Evolutionary conservation across 2,113 vertebrate genomes (phyloP).

Genomic region (Polypterus bichir): DNA sequence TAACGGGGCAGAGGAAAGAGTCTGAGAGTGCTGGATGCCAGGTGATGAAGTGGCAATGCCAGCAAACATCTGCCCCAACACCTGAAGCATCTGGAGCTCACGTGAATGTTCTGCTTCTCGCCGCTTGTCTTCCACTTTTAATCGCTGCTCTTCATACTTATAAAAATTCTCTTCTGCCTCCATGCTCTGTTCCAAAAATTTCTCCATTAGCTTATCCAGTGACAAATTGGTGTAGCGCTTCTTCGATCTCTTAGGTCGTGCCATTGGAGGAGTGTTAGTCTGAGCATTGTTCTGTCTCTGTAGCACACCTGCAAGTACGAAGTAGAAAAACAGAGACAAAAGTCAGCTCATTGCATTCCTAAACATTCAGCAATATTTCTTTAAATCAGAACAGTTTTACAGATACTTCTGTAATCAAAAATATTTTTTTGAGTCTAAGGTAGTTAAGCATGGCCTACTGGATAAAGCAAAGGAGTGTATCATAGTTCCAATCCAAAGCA

Average conservation of each 20-base stretch:
- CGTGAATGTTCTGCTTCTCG: slow-evolving; percentile 66
- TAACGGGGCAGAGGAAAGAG: slow-evolving; percentile 33
- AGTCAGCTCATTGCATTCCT: slow-evolving; percentile 18
- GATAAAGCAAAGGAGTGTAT: no score
- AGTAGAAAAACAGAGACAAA: slow-evolving; percentile 30
- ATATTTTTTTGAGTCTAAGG: no score
- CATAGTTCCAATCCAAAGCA: no score
- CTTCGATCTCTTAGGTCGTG: slow-evolving; percentile 52
- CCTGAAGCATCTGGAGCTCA: slow-evolving; percentile 80
- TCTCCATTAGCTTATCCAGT: slow-evolving; percentile 77
- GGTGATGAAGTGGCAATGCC: slow-evolving; percentile 53
- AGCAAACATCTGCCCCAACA: slow-evolving; percentile 78
- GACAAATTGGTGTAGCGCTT: slow-evolving; percentile 59
- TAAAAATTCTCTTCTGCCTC: slow-evolving; percentile 73
- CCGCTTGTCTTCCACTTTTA: slow-evolving; percentile 69
- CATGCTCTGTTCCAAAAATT: slow-evolving; percentile 73
- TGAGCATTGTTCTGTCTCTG: slow-evolving; percentile 37
- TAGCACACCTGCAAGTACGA: slow-evolving; percentile 24
- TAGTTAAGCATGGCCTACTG: no score
- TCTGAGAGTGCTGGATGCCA: slow-evolving; percentile 31
- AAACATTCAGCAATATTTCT: not conserved
- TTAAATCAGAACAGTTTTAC: not conserved
- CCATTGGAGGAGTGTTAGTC: slow-evolving; percentile 40
- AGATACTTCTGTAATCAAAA: not conserved
- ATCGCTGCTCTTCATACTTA: slow-evolving; percentile 66